These are phyloP conservation scores for Automeris io DNA, from an alignment of 2,888 invertebrate genomes.

Conservation along the genomic window DNA sequence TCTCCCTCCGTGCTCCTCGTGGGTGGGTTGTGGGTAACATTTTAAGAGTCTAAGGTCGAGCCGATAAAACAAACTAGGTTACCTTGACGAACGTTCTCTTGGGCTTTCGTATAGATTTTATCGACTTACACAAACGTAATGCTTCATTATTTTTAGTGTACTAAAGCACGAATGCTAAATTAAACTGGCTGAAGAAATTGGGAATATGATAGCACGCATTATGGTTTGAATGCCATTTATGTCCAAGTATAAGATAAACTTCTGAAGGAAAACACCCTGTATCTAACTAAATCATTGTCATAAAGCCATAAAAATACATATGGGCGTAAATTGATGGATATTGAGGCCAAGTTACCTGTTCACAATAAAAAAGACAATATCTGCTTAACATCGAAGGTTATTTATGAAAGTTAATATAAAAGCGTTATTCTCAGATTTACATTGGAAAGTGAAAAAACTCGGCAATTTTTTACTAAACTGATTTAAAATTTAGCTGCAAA, in stretches of 20 bases:
- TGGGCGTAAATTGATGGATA: too few species aligned
- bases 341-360: too few species aligned
- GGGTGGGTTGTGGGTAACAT: constrained; percentile 22
- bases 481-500: constrained; percentile 3
- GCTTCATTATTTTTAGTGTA: not conserved
- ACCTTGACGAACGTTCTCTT: constrained; percentile 9
- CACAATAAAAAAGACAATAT: too few species aligned
- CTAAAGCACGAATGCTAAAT: not conserved
- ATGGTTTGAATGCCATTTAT: too few species aligned
- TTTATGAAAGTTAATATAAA: too few species aligned
- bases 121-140: not conserved
- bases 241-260: too few species aligned
- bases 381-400: too few species aligned
- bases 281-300: too few species aligned
- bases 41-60: constrained; percentile 21
- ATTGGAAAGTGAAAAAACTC: not conserved
- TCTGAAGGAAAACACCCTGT: too few species aligned
- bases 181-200: too few species aligned
- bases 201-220: too few species aligned
- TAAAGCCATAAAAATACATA: too few species aligned
- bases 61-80: constrained; percentile 15
- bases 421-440: not conserved
- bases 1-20: constrained; percentile 21
- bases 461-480: not conserved
- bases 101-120: constrained; percentile 9